Evolutionary conservation across 2,113 vertebrate genomes (phyloP).

Genomic region (Trinectes maculatus): DNA sequence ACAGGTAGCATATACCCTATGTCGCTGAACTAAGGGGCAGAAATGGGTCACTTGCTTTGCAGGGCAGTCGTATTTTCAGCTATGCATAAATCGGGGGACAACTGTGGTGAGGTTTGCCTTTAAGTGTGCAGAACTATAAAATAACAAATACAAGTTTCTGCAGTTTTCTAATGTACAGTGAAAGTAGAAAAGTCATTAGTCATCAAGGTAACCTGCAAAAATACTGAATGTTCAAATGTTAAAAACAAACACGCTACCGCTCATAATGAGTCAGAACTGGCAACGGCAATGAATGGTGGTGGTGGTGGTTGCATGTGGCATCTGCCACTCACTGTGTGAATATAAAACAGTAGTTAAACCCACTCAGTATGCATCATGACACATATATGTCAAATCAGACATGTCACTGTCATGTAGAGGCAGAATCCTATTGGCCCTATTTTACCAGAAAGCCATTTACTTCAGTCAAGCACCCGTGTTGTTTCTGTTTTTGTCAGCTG

Average conservation of each 20-base stretch:
- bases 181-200: too few species aligned
- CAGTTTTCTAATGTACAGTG: background rate
- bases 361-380: background rate
- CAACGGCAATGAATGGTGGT: background rate
- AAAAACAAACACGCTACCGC: background rate
- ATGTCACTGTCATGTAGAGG: too few species aligned
- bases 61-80: slow-evolving; percentile 30
- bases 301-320: background rate
- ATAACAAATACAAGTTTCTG: background rate
- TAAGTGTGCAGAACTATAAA: background rate
- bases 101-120: background rate
- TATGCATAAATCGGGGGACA: slow-evolving; percentile 24
- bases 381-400: too few species aligned
- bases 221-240: background rate
- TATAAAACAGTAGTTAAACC: background rate
- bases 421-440: background rate
- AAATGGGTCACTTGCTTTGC: slow-evolving; percentile 59
- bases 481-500: background rate
- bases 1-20: slow-evolving; percentile 54
- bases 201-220: background rate
- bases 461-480: background rate
- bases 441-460: background rate
- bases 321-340: background rate
- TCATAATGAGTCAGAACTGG: background rate
- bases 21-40: slow-evolving; percentile 44